phyloP scores from a whole-genome alignment of 35 echinoderm and acorn worm species.

The Ophioderma brevispina region DNA sequence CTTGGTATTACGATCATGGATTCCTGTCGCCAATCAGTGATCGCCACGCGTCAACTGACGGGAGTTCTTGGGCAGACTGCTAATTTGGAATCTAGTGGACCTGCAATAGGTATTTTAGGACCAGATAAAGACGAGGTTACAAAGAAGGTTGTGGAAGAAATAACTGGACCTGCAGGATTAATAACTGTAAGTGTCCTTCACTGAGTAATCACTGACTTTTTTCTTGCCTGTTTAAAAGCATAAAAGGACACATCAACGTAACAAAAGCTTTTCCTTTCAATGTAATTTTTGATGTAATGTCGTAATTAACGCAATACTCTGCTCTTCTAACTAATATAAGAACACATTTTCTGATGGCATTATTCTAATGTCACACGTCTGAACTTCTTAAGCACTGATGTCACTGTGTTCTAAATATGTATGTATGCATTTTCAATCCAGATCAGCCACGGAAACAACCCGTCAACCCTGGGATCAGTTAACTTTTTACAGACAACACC shows the following conservation, averaged over 20 bases:
- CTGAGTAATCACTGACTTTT: no score
- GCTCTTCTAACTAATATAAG: no score
- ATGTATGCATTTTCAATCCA: no score
- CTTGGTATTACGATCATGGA: conserved; percentile 78
- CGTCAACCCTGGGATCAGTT: background rate
- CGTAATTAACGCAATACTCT: no score
- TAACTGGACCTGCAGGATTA: conserved; percentile 20
- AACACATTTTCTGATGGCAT: no score
- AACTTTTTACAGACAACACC: conserved; percentile 26
- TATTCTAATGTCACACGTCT: no score
- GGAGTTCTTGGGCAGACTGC: conserved; percentile 12
- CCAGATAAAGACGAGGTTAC: conserved; percentile 29
- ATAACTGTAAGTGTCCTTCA: conserved; percentile 16
- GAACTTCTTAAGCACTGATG: no score
- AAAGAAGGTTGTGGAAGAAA: background rate
- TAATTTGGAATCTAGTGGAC: conserved; percentile 29
- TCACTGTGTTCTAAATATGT: no score
- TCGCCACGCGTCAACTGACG: conserved; percentile 40
- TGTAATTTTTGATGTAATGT: no score
- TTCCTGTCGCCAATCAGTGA: conserved; percentile 43
- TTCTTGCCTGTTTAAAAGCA: no score
- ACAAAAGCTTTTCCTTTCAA: no score
- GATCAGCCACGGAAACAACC: conserved; percentile 1
- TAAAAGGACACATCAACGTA: no score
- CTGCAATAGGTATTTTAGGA: conserved; percentile 60